Evolutionary conservation across 2,797 vertebrate species (phyloP).

Genomic region (Coluber constrictor): DNA sequence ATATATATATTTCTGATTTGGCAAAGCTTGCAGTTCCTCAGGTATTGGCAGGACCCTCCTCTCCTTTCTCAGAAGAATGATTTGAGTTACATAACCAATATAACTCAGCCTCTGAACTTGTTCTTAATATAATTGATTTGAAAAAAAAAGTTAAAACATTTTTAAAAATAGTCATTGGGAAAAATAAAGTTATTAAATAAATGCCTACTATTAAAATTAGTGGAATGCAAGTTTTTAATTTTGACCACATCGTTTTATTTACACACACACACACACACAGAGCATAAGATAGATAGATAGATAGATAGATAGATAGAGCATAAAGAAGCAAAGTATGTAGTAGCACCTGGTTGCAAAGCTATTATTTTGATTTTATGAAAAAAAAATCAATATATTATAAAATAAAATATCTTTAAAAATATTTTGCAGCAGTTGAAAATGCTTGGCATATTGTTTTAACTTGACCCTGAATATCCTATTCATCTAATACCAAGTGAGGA

Average conservation of each 20-base stretch:
- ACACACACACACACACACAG: no score
- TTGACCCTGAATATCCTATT: constrained; percentile 62
- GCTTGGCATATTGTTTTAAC: constrained; percentile 57
- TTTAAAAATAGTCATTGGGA: neutral
- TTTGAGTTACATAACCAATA: neutral
- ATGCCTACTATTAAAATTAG: neutral
- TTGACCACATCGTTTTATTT: neutral
- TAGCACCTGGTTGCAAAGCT: neutral
- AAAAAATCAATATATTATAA: neutral
- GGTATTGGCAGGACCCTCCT: neutral
- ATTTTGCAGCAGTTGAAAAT: constrained; percentile 46
- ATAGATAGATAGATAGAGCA: neutral
- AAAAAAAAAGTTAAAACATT: neutral
- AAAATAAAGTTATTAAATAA: neutral
- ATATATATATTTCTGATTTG: neutral
- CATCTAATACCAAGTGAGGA: constrained; percentile 62
- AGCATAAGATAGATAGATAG: neutral
- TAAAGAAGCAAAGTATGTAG: neutral
- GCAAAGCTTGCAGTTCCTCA: neutral
- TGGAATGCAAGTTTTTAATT: neutral
- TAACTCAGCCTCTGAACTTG: neutral
- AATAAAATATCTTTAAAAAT: neutral
- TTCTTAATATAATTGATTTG: neutral
- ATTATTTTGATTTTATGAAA: neutral
- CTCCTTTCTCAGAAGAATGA: neutral